Conservation (phyloP, 2,113 vertebrate genomes). For the Lophochroa leadbeateri region DNA sequence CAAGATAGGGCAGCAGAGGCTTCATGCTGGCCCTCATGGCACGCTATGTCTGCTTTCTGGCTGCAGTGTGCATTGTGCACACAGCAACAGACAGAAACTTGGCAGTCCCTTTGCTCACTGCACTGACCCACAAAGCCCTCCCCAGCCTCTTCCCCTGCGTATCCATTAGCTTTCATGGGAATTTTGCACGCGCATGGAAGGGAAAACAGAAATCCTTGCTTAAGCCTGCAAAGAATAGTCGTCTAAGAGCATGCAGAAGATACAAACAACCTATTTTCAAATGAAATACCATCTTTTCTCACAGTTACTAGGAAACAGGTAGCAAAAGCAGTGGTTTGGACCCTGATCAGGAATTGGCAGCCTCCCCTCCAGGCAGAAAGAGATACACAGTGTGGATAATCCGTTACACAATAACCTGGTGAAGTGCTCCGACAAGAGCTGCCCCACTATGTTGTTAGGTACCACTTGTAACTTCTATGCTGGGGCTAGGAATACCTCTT, state of each 20-base stretch:
- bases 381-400: neutral
- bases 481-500: neutral
- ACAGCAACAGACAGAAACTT: slow-evolving; percentile 10
- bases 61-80: fast-evolving
- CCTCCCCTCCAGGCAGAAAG: neutral
- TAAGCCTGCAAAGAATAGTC: neutral
- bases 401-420: neutral
- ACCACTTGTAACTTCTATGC: neutral
- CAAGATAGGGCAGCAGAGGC: neutral
- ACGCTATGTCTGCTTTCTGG: neutral
- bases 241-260: neutral
- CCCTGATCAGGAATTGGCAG: neutral
- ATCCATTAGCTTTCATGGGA: neutral
- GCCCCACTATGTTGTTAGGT: neutral
- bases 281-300: neutral
- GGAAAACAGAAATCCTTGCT: neutral
- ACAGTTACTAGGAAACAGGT: neutral
- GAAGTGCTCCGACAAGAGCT: neutral
- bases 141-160: neutral
- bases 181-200: neutral
- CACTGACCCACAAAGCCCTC: neutral
- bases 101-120: neutral
- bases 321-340: neutral
- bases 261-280: neutral
- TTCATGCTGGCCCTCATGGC: neutral